Conservation (phyloP, 2,797 vertebrate species). For the Pteropus rufus region DNA sequence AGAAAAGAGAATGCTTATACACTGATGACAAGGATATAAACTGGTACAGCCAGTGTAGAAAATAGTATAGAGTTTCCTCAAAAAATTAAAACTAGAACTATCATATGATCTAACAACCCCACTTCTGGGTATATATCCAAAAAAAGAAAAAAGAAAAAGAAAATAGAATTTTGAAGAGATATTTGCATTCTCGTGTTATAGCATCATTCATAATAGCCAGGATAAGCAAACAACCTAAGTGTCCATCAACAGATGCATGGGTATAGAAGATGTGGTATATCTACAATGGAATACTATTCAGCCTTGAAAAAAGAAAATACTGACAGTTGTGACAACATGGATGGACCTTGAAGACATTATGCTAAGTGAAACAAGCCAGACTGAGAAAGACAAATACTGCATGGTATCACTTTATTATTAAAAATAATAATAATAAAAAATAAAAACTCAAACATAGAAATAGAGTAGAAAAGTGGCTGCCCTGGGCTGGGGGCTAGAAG, state of each 20-base stretch:
- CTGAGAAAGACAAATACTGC: neutral
- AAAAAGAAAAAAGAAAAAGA: neutral
- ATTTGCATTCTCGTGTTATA: neutral
- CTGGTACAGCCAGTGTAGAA: neutral
- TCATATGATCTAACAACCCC: neutral
- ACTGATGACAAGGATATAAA: neutral
- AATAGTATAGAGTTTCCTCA: neutral
- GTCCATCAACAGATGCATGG: neutral
- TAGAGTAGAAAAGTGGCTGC: neutral
- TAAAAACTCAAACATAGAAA: neutral
- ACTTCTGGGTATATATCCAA: neutral
- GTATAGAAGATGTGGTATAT: neutral
- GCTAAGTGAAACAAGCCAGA: neutral
- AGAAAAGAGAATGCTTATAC: neutral
- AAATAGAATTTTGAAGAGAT: neutral
- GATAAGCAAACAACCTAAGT: neutral
- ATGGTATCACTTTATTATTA: neutral
- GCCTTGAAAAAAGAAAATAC: neutral
- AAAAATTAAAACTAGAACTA: neutral
- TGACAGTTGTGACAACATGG: too few relatives aligned
- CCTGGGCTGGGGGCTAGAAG: neutral
- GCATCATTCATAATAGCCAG: neutral
- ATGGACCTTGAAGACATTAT: neutral
- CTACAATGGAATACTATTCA: neutral
- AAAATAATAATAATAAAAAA: too few relatives aligned